Percentiles rank a stretch among this genome's conserved stretches.
Conservation (phyloP, 2,113 vertebrate genomes). For the Andinoacara biseriatus region DNA sequence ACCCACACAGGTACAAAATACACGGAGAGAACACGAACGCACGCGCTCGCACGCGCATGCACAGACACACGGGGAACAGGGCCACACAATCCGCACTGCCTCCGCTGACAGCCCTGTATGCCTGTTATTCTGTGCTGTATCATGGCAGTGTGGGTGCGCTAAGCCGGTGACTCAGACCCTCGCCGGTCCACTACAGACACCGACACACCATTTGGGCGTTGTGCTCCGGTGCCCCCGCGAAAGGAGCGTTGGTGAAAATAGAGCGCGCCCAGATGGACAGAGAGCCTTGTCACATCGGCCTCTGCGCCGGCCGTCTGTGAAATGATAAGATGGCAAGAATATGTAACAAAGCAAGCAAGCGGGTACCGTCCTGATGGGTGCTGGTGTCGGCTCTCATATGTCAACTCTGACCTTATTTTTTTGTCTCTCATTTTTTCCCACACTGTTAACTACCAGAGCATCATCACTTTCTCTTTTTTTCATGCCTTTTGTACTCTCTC, state of each 20-base stretch:
- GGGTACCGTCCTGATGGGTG: constrained; percentile 37
- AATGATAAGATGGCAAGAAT: constrained; percentile 64
- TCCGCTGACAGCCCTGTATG: constrained; percentile 49
- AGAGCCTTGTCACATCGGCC: constrained; percentile 55
- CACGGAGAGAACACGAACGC: constrained; percentile 20
- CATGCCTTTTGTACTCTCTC: constrained; percentile 9
- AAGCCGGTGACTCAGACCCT: constrained; percentile 72
- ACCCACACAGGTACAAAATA: constrained; percentile 66
- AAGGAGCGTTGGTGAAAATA: constrained; percentile 69
- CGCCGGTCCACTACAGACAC: constrained; percentile 71
- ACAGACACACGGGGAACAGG: not conserved
- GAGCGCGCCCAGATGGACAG: constrained; percentile 67
- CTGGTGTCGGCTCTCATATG: constrained; percentile 42
- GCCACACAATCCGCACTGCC: constrained; percentile 38
- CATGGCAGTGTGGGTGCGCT: constrained; percentile 59
- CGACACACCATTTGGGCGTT: constrained; percentile 65
- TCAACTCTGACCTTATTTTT: constrained; percentile 61
- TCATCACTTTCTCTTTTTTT: not conserved
- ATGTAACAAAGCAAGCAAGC: constrained; percentile 57
- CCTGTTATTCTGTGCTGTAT: constrained; percentile 64
- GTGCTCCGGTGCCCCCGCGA: constrained; percentile 60
- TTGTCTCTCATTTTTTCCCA: constrained; percentile 42
- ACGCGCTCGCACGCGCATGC: constrained; percentile 8
- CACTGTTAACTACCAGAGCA: constrained; percentile 51
- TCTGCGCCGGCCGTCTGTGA: constrained; percentile 60